A percentile compares a stretch with the other conserved stretches of the same genome.
Evolutionary conservation across 2,888 invertebrate species (phyloP).

Genomic region (Abrostola tripartita): DNA sequence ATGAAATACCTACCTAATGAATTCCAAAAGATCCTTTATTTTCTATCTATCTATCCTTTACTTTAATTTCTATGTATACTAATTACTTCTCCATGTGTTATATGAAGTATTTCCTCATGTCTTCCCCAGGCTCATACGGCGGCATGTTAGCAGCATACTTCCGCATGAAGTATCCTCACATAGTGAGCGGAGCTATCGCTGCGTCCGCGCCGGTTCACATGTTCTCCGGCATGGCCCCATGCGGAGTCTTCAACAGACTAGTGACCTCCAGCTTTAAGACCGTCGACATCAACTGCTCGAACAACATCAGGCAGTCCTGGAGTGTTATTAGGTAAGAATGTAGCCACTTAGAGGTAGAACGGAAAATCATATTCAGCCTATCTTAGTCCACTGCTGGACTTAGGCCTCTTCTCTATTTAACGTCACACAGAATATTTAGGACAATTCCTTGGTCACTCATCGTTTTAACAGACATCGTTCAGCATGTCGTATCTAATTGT

Average conservation of each 20-base stretch:
- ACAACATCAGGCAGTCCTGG: constrained; percentile 94
- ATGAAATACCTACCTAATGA: too few relatives aligned
- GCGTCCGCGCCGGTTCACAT: constrained; percentile 97
- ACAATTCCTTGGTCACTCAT: too few relatives aligned
- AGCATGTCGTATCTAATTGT: too few relatives aligned
- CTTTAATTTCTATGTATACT: too few relatives aligned
- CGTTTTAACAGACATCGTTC: too few relatives aligned
- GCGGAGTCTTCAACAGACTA: constrained; percentile 92
- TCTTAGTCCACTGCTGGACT: too few relatives aligned
- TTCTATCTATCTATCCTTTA: too few relatives aligned
- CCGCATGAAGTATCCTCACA: constrained; percentile 97
- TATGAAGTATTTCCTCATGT: too few relatives aligned
- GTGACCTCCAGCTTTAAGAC: constrained; percentile 92
- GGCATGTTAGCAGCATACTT: constrained; percentile 99
- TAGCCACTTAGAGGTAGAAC: not conserved
- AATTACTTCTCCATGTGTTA: too few relatives aligned
- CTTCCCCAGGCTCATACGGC: constrained; percentile 95
- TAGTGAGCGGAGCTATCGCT: constrained; percentile 96
- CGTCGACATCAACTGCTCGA: constrained; percentile 88
- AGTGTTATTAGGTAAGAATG: constrained; percentile 89
- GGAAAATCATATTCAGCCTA: too few relatives aligned
- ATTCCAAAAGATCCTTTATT: too few relatives aligned
- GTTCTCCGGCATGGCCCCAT: constrained; percentile 93
- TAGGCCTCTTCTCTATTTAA: too few relatives aligned
- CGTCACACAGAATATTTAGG: not conserved